Evolutionary conservation across 2,888 invertebrate species (phyloP), one percentile per base, ranked within the genome.

Genomic region (Erynnis tages): DNA sequence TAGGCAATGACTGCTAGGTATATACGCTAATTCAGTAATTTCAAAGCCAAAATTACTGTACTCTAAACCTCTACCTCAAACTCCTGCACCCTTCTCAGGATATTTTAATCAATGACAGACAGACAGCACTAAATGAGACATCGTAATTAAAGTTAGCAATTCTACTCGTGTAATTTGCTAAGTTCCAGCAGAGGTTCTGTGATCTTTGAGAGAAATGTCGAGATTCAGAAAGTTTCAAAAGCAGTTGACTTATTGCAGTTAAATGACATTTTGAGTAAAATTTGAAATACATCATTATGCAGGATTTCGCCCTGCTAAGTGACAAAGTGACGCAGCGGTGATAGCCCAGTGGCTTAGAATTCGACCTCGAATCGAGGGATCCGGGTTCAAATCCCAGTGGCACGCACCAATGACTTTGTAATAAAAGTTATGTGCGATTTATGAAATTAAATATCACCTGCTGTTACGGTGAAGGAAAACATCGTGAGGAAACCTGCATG

Each of bases 91-190:
- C 43, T 21, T 43, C 19, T 5, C 2, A 8, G 41, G 16, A 41
- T 25, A 43, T 30, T 43, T 19, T 29, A 43, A 43, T 43, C 29
- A 43, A 7, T 19, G 27, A 19, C 14, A 35, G 19, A 14, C 35
- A 17, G 19, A 16, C 43, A 43, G 17, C n/a, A 11, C 10, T 21
- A 14, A 44, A 21, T 32, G 23, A 13, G 21, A 32, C 44, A n/a
- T 21, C 32, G 32, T 44, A 44, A 44, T 32, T 44, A 44, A 44
- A 44, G 44, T 45, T 14, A 29, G n/a, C 16, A 11, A 35, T 10
- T 35, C 35, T n/a, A 16, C 2, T 25, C 16, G 27, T n/a, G 29
- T 43, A 43, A 43, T 43, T 43, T 43, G 43, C 30, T 29, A 11
- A 19, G n/a, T 43, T 43, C 10, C 17, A 17, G 27, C 10, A 17